Evolutionary conservation across 1,140 invertebrate species (phyloP), one percentile per base, ranked within the genome.

Genomic region (Akabosia matsudoensis): DNA sequence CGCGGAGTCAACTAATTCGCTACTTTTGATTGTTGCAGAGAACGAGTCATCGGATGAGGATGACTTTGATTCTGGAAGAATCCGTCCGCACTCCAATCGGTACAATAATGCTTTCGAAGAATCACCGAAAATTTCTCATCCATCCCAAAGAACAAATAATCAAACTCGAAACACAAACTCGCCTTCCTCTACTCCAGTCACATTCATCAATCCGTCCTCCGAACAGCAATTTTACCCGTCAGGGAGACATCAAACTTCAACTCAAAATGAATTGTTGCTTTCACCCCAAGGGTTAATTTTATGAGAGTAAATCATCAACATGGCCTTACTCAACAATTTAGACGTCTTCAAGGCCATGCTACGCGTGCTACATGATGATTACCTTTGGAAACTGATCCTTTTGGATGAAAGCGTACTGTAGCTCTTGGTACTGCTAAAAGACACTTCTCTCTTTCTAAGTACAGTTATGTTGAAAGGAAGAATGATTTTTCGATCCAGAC

Each of bases 31-130:
- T 45, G 37, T 45, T 18, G 7, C 37, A n/a, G 76, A 77, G 77
- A 79, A 64, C n/a, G 79, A 80, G 34, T 76, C 79, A 10, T 77
- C 77, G 24, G 79, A 80, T 18, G 77, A 79, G 33, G 79, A 80
- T 67, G 61, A 67, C 22, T 79, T 79, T 73, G 77, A 80, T 52
- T 56, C 75, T 10, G 74, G 74, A 18, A 76, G 75, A 75, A 24
- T 18, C 56, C 73, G 74, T 56, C 73, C 79, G 24, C 76, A 76
- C 28, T 70, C 76, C 26, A 78, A 76, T 52, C 70, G 67, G 0
- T 64, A 74, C 22, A 75, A 51, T 70, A 64, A 78, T 37, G 70
- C 31, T 10, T 37, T 37, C 24, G 70, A 37, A 72, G 16, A 34
- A 3, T 37, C 70, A 22, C 70, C 70, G 37, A 33, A 34, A 72